phyloP scores from a whole-genome alignment of 2,113 vertebrate genomes.

The Brachypteracias leptosomus region DNA sequence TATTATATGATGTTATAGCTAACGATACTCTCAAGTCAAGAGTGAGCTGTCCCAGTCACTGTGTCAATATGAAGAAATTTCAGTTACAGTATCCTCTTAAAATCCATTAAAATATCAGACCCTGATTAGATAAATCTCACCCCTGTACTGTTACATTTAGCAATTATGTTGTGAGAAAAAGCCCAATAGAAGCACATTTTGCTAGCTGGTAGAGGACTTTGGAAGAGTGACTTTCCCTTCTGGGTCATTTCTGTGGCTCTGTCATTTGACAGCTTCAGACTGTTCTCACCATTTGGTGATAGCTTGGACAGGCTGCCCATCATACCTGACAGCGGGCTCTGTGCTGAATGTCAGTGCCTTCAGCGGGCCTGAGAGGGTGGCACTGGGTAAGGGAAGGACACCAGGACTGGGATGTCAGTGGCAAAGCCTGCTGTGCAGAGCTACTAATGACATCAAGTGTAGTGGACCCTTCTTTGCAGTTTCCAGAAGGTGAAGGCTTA shows the following conservation, averaged over 20 bases:
- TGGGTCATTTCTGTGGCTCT: neutral
- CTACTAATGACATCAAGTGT: neutral
- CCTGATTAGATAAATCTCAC: neutral
- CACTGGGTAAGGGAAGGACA: fast-evolving
- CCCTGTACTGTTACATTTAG: neutral
- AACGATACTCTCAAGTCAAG: neutral
- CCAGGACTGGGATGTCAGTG: neutral
- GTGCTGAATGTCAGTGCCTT: neutral
- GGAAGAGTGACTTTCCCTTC: neutral
- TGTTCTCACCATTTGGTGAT: neutral
- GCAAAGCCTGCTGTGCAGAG: neutral
- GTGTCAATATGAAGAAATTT: neutral
- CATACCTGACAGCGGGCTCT: neutral
- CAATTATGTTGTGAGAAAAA: neutral
- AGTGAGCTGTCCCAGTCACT: neutral
- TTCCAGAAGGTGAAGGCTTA: neutral
- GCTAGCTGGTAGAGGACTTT: neutral
- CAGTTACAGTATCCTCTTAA: neutral
- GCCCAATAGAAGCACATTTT: fast-evolving
- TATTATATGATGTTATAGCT: neutral
- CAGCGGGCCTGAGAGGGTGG: fast-evolving
- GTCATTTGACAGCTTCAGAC: neutral
- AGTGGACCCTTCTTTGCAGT: neutral
- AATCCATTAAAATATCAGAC: neutral
- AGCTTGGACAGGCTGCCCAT: neutral